Evolutionary conservation across 1,140 invertebrate genomes (phyloP).

Genomic region (Seison nebaliae): DNA sequence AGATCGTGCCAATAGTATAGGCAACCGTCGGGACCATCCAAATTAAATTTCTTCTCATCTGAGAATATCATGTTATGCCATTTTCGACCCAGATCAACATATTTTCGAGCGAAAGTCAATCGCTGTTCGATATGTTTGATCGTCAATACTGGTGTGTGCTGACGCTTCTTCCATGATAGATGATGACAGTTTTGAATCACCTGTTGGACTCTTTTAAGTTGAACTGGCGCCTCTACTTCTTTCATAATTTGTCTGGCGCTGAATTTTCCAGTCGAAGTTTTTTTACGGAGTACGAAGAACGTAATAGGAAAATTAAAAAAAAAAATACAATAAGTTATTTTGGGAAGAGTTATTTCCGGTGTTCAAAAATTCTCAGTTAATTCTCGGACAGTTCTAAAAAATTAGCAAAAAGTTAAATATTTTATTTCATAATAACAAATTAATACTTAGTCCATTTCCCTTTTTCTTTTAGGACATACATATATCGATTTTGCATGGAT

Average conservation of each 20-base stretch:
- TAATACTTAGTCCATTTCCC: too few relatives aligned
- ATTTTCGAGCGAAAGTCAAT: not conserved
- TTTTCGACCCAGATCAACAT: not conserved
- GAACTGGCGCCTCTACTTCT: not conserved
- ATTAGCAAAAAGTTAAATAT: too few relatives aligned
- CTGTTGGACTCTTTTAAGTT: not conserved
- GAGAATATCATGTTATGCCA: not conserved
- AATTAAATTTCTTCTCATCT: conserved; percentile 19
- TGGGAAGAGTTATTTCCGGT: too few relatives aligned
- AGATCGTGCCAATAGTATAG: conserved; percentile 17
- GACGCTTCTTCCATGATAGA: not conserved
- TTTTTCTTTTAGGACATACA: too few relatives aligned
- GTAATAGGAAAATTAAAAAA: too few relatives aligned
- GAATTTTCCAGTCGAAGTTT: not conserved
- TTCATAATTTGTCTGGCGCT: not conserved
- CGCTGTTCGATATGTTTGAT: not conserved
- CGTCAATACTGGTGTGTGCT: not conserved
- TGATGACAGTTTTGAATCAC: not conserved
- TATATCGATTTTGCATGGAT: too few relatives aligned
- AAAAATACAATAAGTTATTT: too few relatives aligned
- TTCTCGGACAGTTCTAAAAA: too few relatives aligned
- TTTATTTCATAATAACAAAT: too few relatives aligned
- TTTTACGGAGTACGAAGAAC: too few relatives aligned
- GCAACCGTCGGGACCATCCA: conserved; percentile 17
- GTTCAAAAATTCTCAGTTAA: too few relatives aligned